phyloP scores from a whole-genome alignment of 2,113 vertebrate genomes.

The Leucoraja erinaceus region DNA sequence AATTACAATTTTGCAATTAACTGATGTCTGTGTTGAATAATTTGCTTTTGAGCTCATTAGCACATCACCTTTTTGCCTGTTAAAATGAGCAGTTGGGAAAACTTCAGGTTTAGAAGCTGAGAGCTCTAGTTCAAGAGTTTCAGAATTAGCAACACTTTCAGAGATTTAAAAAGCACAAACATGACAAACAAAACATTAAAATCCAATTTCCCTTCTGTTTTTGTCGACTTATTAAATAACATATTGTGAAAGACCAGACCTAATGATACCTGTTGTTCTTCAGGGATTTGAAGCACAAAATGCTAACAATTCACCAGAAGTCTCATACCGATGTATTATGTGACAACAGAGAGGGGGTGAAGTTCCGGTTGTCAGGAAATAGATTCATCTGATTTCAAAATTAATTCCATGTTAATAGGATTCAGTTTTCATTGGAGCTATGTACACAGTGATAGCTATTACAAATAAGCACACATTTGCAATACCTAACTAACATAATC shows the following conservation, averaged over 20 bases:
- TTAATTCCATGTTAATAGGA: too few relatives aligned
- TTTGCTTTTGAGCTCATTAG: background rate
- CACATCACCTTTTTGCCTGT: too few relatives aligned
- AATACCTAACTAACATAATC: background rate
- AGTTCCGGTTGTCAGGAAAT: too few relatives aligned
- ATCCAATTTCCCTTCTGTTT: background rate
- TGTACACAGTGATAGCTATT: background rate
- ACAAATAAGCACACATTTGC: background rate
- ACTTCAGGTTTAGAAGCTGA: background rate
- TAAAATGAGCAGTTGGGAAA: background rate
- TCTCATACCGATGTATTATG: background rate
- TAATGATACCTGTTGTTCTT: background rate
- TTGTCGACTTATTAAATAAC: background rate
- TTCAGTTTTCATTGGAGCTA: too few relatives aligned
- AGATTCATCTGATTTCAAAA: too few relatives aligned
- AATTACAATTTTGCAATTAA: background rate
- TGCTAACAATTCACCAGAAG: background rate
- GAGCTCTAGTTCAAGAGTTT: background rate
- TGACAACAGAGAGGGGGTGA: too few relatives aligned
- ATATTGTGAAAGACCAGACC: background rate
- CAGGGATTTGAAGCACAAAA: background rate
- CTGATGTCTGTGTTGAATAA: background rate
- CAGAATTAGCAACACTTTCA: background rate
- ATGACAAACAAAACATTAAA: background rate
- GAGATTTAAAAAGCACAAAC: background rate